Evolutionary conservation across 1,140 invertebrate species (phyloP).

Genomic region (Drosophila mayri): DNA sequence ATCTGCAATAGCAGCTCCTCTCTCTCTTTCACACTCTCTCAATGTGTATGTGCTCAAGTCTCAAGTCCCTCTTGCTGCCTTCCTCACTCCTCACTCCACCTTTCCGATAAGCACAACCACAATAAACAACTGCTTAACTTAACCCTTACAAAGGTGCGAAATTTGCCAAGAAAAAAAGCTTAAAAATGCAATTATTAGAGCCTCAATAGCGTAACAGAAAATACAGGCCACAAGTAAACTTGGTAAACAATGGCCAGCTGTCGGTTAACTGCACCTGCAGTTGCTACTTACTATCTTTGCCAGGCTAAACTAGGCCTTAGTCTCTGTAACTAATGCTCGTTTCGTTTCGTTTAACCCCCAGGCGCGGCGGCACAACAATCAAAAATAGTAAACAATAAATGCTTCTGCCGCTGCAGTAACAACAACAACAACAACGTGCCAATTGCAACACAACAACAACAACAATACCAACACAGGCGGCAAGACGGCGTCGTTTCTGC

Average conservation of each 20-base stretch:
- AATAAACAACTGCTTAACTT: constrained; percentile 23
- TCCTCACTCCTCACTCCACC: neutral
- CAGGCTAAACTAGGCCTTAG: neutral
- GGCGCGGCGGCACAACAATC: neutral
- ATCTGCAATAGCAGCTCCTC: neutral
- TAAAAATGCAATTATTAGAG: neutral
- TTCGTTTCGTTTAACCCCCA: constrained; percentile 9
- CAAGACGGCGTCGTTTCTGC: constrained; percentile 76
- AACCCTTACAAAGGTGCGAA: constrained; percentile 9
- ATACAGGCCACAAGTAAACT: neutral
- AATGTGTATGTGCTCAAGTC: too few relatives aligned
- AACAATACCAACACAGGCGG: constrained; percentile 12
- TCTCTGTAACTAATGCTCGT: constrained; percentile 5
- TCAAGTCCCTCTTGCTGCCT: constrained; percentile 3
- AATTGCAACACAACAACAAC: constrained; percentile 19
- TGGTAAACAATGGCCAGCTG: constrained; percentile 1
- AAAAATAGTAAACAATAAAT: constrained; percentile 13
- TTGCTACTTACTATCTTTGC: neutral
- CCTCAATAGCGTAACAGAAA: neutral
- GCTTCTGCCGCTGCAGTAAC: neutral
- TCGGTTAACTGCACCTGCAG: neutral
- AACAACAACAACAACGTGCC: neutral
- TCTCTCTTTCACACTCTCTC: neutral
- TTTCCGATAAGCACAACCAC: constrained; percentile 13
- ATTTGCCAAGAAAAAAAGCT: neutral